Base-by-base conservation (phyloP, 1,140 invertebrate species). In the Potamilus streckersoni region DNA sequence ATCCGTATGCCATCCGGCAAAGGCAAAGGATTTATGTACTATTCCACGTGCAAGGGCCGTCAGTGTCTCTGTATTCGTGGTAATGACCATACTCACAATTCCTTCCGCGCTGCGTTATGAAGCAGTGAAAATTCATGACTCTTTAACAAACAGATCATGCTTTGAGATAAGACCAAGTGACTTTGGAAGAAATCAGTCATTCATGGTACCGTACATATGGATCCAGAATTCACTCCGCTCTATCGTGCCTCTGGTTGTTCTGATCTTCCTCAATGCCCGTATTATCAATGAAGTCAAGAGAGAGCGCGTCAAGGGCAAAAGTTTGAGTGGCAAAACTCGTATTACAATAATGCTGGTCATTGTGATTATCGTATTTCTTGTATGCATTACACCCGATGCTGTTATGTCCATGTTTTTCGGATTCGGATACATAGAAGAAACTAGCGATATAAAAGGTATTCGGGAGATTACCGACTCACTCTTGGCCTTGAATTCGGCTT, bases 1-100 rank as follows among this genome's bases (percentile, higher is more conserved):
- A 61, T 96, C 96, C 1, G 97, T 99, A 1, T 98, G 97, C 87
- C 95, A 97, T 89, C 96, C 96, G 0, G 91, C 98, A 13, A 92
- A 93, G 72, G 96, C 96, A 0, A 92, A 95, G 69, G 94, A 95
- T 0, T 92, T 97, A 31, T 98, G 97, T 90, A 98, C 97, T 0
- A 83, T 87, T 16, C 71, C 80, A 11, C 73, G 82, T 14, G 87
- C 88, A 11, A 74, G 82, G 27, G 74, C 85, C 17, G 83, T 85
- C 12, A 84, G 84, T 74, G 78, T 80, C 13, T 73, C 80, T 11
- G 84, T 89, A 6, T 89, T 87, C 71, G 55, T 88, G 14, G 72
- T 76, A 62, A 88, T 88, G 85, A 82, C 81, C 38, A 61, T 86
- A 0, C 61, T 90, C 11, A 83, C 87, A 16, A 72, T 88, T 19